Evolutionary conservation across 1,140 invertebrate genomes (phyloP), one percentile per base, ranked within the genome.

Genomic region (Pissodes strobi): DNA sequence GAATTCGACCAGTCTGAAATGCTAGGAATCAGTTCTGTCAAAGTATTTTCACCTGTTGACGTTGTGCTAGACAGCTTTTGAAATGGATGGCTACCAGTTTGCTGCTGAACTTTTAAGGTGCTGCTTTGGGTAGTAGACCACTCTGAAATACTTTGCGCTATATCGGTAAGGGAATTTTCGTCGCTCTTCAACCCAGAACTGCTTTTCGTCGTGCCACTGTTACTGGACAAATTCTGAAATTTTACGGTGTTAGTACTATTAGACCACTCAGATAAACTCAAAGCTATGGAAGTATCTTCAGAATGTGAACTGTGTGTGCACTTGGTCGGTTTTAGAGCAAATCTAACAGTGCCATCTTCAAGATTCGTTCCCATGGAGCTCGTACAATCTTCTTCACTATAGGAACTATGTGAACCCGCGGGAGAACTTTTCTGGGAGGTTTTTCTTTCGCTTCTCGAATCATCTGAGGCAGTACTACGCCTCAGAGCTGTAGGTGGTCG

Each of bases 231-330:
- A 85, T 84, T 90, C 67, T 82, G 89, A 81, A 85, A 90, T 12
- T 88, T 84, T 0, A 90, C 89, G 0, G 89, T 90, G 68, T 89
- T 91, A 1, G 88, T 90, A 19, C 88, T 89, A 30, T 90, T 92
- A 0, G 90, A 92, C 89, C 90, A 92, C 69, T 92, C 90, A 1
- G 90, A 91, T 72, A 90, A 88, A 66, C 89, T 90, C 22, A 92
- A 78, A 13, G 90, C 90, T 75, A 92, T 89, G 0, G 90, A 92
- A 1, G 90, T 93, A 73, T 92, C 90, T 75, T 91, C 90, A 15
- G 89, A 90, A 74, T 91, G 89, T 0, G 89, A 91, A 77, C 89
- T 86, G 76, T 89, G 84, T 51, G 88, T 82, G 78, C 89, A 86
- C 84, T 90, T 81, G 66, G 88, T 89, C 52, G 87, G 88, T 73